A percentile compares a stretch with the other conserved stretches of the same genome.
phyloP scores from a whole-genome alignment of 2,113 vertebrate species.

The Naja naja region DNA sequence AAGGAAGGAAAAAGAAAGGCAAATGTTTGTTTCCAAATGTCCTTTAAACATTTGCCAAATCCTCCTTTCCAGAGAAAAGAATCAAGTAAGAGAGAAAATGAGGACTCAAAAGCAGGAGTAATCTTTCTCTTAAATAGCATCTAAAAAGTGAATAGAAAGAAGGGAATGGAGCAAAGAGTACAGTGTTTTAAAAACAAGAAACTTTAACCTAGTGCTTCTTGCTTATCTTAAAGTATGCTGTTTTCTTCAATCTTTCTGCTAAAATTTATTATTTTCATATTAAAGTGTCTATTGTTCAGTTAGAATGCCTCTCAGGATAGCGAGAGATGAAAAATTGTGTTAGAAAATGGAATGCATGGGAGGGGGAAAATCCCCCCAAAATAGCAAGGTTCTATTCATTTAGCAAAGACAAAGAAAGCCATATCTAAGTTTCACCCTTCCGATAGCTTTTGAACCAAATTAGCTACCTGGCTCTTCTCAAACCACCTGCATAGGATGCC shows the following conservation, averaged over 20 bases:
- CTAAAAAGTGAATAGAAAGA: not conserved
- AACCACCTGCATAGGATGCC: not conserved
- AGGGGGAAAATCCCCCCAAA: not conserved
- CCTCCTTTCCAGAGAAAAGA: not conserved
- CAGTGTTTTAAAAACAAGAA: not conserved
- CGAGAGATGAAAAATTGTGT: not conserved
- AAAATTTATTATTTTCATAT: not conserved
- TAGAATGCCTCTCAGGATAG: not conserved
- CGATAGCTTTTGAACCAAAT: not conserved
- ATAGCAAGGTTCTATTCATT: not conserved
- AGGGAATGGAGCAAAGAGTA: not conserved
- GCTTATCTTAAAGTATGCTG: not conserved
- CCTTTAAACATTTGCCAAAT: not conserved
- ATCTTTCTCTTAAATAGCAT: not conserved
- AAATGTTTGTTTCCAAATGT: not conserved
- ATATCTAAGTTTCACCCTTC: not conserved
- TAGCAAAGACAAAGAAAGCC: not conserved
- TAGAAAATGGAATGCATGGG: not conserved
- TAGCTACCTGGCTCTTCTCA: not conserved
- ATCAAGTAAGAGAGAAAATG: not conserved
- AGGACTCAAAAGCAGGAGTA: not conserved
- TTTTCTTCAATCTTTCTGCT: not conserved
- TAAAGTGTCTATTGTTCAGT: not conserved
- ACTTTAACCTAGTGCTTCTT: not conserved
- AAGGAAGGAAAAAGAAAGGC: not conserved